Evolutionary conservation across 2,888 invertebrate genomes (phyloP), one percentile per base, ranked within the genome.

Genomic region (Empis livida): DNA sequence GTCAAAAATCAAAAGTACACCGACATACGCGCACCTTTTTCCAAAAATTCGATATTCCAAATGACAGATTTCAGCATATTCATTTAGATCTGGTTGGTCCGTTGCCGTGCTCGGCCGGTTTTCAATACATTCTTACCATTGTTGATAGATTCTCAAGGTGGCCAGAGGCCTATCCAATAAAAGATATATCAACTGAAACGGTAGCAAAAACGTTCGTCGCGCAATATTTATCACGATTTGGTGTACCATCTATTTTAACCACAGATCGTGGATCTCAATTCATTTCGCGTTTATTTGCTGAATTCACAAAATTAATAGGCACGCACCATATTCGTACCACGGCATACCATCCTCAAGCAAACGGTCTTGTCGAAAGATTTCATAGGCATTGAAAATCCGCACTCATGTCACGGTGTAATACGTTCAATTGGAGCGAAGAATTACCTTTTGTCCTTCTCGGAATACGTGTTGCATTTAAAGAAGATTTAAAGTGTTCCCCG

Each of bases 41-140:
- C 20, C 32, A 39, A 11, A 14, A 37, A 23, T 41, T 47, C 15
- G 32, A 43, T 9, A 14, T 30, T n/a, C 40, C 47, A 16, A 30
- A 30, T 17, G 35, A 40, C n/a, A 37, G 41, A 35, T 48, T 48
- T 42, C 41, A 48, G 16, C 23, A 46, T 13, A 48, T 65, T 8
- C 60, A 63, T 45, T 46, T 63, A 5, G 62, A 66, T 49, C 48
- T 65, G 17, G 56, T 65, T 2, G 61, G 61, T 27, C 61, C 63
- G 6, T 46, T 64, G 17, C 60, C 61, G n/a, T 16, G 46, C 5
- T 55, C 56, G 11, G 39, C 35, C 27, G 45, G 42, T 17, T 47
- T 27, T 37, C 14, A 23, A 10, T 48, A 51, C 14, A 16, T 44
- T 14, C 44, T 49, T 4, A 51, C 49, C 11, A 35, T 44, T 5